Evolutionary conservation across 2,888 invertebrate genomes (phyloP).

Genomic region (Megalurothrips usitatus): DNA sequence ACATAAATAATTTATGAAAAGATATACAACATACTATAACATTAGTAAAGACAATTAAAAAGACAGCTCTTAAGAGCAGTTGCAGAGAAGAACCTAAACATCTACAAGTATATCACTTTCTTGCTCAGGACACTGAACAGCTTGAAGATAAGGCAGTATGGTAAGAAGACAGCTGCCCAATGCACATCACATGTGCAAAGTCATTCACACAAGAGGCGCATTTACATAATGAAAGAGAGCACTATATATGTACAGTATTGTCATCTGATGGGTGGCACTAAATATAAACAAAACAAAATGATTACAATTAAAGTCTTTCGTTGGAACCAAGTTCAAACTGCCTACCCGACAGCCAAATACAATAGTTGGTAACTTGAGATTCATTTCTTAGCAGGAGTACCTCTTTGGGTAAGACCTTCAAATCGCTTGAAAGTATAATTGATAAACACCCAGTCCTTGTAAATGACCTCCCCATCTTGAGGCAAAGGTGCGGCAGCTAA

Average conservation of each 20-base stretch:
- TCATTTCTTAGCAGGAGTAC: slow-evolving; percentile 75
- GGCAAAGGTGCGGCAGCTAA: slow-evolving; percentile 79
- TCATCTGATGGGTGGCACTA: slow-evolving; percentile 22
- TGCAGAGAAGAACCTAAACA: neutral
- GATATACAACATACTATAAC: slow-evolving; percentile 23
- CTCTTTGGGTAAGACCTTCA: slow-evolving; percentile 91
- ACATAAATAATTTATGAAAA: slow-evolving; percentile 26
- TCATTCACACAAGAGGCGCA: slow-evolving; percentile 15
- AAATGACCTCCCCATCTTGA: slow-evolving; percentile 84
- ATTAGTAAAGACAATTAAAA: slow-evolving; percentile 20
- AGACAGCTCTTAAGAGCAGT: neutral
- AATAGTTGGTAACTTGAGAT: slow-evolving; percentile 27
- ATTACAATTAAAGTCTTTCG: slow-evolving; percentile 19
- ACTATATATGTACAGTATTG: slow-evolving; percentile 25
- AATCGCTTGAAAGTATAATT: slow-evolving; percentile 99
- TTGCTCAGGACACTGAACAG: slow-evolving; percentile 3
- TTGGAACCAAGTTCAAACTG: slow-evolving; percentile 3
- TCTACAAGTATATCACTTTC: neutral
- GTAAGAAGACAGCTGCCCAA: slow-evolving; percentile 11
- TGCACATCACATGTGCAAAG: neutral
- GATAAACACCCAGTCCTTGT: slow-evolving; percentile 99
- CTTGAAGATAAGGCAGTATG: neutral
- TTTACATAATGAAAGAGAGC: slow-evolving; percentile 14
- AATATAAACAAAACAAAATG: slow-evolving; percentile 4
- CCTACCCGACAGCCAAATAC: neutral